These are phyloP conservation scores for Macroteleia sp. DNA, from an alignment of 2,888 invertebrate genomes.

Conservation along the genomic window DNA sequence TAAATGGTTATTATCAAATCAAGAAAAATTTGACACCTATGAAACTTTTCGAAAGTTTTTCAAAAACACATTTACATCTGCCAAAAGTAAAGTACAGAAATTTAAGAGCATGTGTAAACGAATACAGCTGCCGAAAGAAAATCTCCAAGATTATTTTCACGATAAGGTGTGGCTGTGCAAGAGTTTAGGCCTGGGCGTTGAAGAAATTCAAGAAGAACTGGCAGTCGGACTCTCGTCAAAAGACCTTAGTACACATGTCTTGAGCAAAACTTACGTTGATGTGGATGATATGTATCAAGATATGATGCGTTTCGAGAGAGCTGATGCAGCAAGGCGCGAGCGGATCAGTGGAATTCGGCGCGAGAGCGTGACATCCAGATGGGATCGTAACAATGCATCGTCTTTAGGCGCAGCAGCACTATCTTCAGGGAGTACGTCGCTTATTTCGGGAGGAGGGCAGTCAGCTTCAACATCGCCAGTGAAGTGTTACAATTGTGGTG, in stretches of 20 bases:
- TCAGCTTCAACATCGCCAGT: not conserved
- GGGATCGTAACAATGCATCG: not conserved
- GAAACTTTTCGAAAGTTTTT: not conserved
- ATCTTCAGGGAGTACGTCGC: not conserved
- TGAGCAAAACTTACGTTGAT: not conserved
- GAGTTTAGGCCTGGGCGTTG: not conserved
- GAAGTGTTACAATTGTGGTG: constrained; percentile 14
- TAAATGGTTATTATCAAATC: not conserved
- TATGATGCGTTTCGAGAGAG: not conserved
- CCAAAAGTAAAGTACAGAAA: not conserved
- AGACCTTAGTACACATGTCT: not conserved
- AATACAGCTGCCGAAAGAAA: not conserved
- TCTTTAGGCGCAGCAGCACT: not conserved
- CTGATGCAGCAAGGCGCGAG: constrained; percentile 1
- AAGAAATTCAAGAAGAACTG: not conserved
- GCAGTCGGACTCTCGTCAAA: not conserved
- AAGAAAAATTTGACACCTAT: not conserved
- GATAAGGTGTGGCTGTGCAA: constrained; percentile 6
- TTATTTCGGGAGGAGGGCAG: not conserved
- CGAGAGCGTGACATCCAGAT: not conserved
- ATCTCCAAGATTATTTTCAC: not conserved
- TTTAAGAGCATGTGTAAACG: not conserved
- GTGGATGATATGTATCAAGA: constrained; percentile 2
- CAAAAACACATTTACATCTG: too few relatives aligned
- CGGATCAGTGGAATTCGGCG: not conserved